phyloP scores from a whole-genome alignment of 1,140 invertebrate genomes.

The Trinorchestia longiramus region DNA sequence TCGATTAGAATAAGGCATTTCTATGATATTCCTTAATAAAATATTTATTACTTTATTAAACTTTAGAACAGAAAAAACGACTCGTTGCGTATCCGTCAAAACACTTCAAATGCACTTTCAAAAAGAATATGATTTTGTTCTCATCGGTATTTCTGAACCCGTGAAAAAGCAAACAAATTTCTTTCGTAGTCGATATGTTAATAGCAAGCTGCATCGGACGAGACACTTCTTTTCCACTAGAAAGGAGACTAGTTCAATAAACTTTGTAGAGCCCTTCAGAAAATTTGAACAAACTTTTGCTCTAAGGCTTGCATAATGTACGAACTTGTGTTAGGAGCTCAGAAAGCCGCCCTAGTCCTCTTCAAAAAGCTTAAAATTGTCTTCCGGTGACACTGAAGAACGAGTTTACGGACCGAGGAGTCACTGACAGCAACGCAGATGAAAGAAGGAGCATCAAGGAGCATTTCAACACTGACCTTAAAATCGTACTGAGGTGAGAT shows the following conservation, averaged over 20 bases:
- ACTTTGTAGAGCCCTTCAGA: background rate
- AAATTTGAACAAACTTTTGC: constrained; percentile 22
- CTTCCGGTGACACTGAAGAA: constrained; percentile 11
- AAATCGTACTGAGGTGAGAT: background rate
- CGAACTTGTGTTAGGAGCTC: background rate
- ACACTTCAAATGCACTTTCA: background rate
- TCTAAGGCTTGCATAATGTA: constrained; percentile 30
- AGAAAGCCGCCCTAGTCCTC: background rate
- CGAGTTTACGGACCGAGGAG: background rate
- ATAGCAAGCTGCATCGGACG: background rate
- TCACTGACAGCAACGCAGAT: background rate
- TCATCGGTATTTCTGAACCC: background rate
- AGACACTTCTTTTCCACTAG: background rate
- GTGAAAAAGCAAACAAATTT: too few species aligned
- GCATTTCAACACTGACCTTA: background rate
- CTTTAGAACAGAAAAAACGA: background rate
- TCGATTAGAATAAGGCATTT: background rate
- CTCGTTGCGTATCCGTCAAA: background rate
- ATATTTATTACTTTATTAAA: background rate
- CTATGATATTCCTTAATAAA: background rate
- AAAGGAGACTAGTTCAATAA: background rate
- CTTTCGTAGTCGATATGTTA: background rate
- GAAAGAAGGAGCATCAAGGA: background rate
- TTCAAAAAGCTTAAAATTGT: constrained; percentile 40
- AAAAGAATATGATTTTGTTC: background rate